phyloP scores from a whole-genome alignment of 2,113 vertebrate species.

The Laterallus jamaicensis region DNA sequence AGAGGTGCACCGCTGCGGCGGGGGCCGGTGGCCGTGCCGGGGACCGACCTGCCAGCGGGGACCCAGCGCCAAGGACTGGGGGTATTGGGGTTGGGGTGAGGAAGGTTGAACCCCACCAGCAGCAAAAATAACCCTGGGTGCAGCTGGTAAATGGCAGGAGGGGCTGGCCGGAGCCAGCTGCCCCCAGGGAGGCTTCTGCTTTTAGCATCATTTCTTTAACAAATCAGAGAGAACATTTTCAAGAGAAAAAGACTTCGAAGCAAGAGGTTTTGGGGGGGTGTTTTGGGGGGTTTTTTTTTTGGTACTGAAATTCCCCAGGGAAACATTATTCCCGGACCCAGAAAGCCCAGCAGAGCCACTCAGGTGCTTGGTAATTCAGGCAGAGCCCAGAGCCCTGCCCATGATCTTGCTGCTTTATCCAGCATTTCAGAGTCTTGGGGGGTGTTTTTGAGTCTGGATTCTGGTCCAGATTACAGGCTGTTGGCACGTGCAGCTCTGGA shows the following conservation, averaged over 20 bases:
- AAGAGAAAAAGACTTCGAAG: not conserved
- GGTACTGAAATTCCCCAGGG: not conserved
- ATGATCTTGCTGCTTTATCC: not conserved
- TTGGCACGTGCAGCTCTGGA: not conserved
- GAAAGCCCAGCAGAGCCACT: not conserved
- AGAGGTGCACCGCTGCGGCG: not conserved
- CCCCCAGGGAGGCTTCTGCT: not conserved
- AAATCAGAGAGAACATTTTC: not conserved
- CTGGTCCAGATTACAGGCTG: not conserved
- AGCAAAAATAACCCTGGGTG: not conserved
- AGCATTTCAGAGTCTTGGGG: not conserved
- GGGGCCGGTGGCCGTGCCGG: not conserved
- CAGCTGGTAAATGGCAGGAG: rapidly evolving
- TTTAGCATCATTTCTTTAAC: conserved; percentile 30
- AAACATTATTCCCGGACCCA: not conserved
- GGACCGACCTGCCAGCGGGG: rapidly evolving
- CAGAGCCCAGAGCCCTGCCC: not conserved
- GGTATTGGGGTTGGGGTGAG: too few relatives aligned
- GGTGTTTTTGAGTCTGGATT: not conserved
- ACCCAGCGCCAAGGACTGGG: not conserved
- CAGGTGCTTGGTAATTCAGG: rapidly evolving
- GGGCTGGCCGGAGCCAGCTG: not conserved
- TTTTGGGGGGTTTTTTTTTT: not conserved
- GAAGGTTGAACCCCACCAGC: not conserved
- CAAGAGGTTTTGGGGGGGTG: not conserved